phyloP scores from a whole-genome alignment of 2,888 invertebrate genomes.

The Drosophila macrospina region DNA sequence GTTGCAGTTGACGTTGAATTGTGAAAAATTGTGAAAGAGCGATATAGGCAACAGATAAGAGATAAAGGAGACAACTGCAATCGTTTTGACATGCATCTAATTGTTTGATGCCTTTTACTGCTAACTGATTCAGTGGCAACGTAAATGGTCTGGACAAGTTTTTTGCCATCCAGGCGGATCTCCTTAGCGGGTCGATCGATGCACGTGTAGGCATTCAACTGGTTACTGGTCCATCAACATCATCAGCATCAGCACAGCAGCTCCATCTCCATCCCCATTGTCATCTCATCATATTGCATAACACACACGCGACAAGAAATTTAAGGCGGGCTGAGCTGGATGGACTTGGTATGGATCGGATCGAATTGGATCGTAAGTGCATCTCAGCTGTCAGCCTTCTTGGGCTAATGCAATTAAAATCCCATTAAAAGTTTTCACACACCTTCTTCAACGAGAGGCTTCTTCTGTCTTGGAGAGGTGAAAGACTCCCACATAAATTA shows the following conservation, averaged over 20 bases:
- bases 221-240: constrained; percentile 22
- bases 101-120: constrained; percentile 77
- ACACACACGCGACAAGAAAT: constrained; percentile 75
- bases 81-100: constrained; percentile 70
- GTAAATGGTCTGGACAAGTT: constrained; percentile 66
- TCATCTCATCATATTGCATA: constrained; percentile 68
- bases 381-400: constrained; percentile 64
- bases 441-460: constrained; percentile 24
- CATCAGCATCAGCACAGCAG: constrained; percentile 3
- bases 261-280: not conserved
- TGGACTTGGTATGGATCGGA: constrained; percentile 22
- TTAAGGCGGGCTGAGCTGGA: constrained; percentile 53
- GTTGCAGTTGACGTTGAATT: constrained; percentile 17
- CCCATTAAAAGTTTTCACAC: constrained; percentile 81
- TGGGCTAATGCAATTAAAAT: constrained; percentile 76
- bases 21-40: constrained; percentile 31
- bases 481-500: constrained; percentile 75
- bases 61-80: constrained; percentile 40
- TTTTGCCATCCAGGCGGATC: constrained; percentile 57
- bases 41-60: constrained; percentile 10
- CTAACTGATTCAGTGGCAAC: constrained; percentile 58
- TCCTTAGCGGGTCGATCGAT: constrained; percentile 48
- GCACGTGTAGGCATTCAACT: constrained; percentile 75
- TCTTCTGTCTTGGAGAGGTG: constrained; percentile 14
- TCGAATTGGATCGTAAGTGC: constrained; percentile 39